Base-by-base conservation (phyloP, 2,888 invertebrate species). In the Troides aeacus region DNA sequence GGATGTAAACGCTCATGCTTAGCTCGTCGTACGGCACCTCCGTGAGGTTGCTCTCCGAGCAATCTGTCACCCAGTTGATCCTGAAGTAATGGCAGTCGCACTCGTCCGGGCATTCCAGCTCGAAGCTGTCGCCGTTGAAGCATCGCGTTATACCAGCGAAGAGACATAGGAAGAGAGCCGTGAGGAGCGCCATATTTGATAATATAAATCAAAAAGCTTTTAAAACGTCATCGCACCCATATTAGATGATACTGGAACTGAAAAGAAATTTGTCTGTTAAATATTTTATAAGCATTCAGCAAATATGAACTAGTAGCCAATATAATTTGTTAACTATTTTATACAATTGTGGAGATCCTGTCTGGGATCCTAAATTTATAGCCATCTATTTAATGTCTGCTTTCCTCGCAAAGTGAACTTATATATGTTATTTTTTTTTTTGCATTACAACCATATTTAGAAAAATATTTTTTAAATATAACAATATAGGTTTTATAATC, bases 81-180 rank as follows among this genome's bases (percentile, higher is more conserved):
- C 95, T 93, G 86, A 95, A 95, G 86, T 95, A 96, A 89, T 96
- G 95, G 79, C 96, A 96, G 80, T 95, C 95, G 81, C 96, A 96
- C 76, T 95, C 95, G 74, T 94, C 95, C 0, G 96, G 96, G 76
- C 96, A 96, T 80, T 95, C 95, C 78, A 95, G 85, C 78, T 95
- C 95, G 74, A 94, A 93, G 77, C 94, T 90, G 77, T 95, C 95
- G 66, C 95, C 94, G 77, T 95, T 94, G 77, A 94, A 93, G 21
- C 85, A 86, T 70, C 81, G 74, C 18, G 83, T 81, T 56, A 81
- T 69, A 23, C 83, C 80, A 46, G 84, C 78, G 56, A 87, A 73
- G 36, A 89, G 73, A 73, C 78, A 83, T 61, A 90, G 76, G 53
- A 79, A 77, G n/a, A 90, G 72, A 57, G 81, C 76, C 75, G 82